These are phyloP conservation scores for Contarinia nasturtii DNA, from an alignment of 1,140 invertebrate species.

Conservation along the genomic window DNA sequence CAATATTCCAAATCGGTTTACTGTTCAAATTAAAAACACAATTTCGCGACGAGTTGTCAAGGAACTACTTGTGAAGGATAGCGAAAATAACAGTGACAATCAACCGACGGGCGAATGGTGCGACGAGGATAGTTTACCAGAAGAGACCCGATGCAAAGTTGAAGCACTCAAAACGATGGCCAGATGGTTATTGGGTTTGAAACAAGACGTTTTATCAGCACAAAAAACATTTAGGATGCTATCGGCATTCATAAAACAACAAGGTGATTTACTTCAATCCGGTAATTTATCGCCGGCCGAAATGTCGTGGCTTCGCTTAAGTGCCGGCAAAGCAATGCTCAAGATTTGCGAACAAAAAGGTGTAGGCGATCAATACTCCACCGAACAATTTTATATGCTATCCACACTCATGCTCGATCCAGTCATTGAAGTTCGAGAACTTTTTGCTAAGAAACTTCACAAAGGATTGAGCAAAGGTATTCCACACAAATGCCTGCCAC, in stretches of 20 bases:
- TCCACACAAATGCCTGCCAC: constrained; percentile 71
- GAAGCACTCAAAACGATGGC: constrained; percentile 93
- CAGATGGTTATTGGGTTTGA: constrained; percentile 82
- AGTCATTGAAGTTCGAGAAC: constrained; percentile 73
- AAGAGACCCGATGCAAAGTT: constrained; percentile 82
- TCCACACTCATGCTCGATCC: constrained; percentile 75
- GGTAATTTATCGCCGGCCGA: constrained; percentile 58
- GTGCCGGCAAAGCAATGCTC: constrained; percentile 85
- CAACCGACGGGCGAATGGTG: constrained; percentile 59
- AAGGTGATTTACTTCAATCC: constrained; percentile 62
- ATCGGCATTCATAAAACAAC: constrained; percentile 73
- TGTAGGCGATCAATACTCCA: constrained; percentile 82
- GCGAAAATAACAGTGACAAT: constrained; percentile 26
- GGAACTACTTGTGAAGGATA: constrained; percentile 78
- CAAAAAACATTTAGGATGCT: constrained; percentile 88
- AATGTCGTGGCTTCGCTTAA: constrained; percentile 77
- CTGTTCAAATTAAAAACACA: constrained; percentile 78
- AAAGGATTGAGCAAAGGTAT: constrained; percentile 66
- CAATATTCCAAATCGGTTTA: constrained; percentile 76
- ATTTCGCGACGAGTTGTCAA: constrained; percentile 91
- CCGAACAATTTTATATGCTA: constrained; percentile 86
- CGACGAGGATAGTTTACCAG: constrained; percentile 65
- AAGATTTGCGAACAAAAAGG: constrained; percentile 93
- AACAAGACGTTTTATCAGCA: constrained; percentile 70
- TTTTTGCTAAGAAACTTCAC: constrained; percentile 78